phyloP scores from a whole-genome alignment of 30 jellyfish, hydroid and myxozoan genomes.

The Cassiopea xamachana region DNA sequence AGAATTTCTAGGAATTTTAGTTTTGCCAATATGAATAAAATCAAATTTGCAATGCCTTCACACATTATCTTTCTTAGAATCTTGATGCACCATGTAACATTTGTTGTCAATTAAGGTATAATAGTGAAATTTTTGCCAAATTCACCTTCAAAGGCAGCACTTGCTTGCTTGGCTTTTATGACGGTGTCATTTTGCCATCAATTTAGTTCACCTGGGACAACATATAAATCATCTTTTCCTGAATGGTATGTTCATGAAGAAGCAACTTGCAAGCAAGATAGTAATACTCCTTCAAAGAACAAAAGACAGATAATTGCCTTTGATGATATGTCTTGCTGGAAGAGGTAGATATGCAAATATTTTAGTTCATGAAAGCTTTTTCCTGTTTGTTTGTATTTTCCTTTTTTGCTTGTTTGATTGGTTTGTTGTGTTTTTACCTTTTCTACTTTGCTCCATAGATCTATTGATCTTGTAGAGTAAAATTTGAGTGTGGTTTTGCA shows the following conservation, averaged over 20 bases:
- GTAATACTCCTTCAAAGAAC: constrained; percentile 16
- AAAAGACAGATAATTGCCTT: constrained; percentile 75
- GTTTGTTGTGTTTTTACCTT: background rate
- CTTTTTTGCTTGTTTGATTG: background rate
- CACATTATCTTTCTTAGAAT: too few species aligned
- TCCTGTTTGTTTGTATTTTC: background rate
- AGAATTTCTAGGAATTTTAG: too few species aligned
- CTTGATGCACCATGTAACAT: too few species aligned
- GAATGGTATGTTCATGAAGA: constrained; percentile 88
- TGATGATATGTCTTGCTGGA: constrained; percentile 87
- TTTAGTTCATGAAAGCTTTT: background rate
- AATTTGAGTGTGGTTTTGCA: background rate
- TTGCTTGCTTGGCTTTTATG: too few species aligned
- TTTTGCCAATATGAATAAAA: too few species aligned
- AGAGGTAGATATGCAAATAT: constrained; percentile 44
- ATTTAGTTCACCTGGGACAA: constrained; percentile 12
- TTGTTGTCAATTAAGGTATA: too few species aligned
- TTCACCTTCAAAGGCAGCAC: too few species aligned
- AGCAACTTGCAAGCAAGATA: constrained; percentile 20
- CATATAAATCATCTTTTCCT: constrained; percentile 67
- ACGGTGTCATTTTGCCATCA: background rate
- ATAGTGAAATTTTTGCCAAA: too few species aligned
- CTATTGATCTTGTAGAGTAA: background rate
- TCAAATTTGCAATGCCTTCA: too few species aligned
- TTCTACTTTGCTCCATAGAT: background rate